Conservation (phyloP, 2,888 invertebrate species). For the Sinentomon sp. region DNA sequence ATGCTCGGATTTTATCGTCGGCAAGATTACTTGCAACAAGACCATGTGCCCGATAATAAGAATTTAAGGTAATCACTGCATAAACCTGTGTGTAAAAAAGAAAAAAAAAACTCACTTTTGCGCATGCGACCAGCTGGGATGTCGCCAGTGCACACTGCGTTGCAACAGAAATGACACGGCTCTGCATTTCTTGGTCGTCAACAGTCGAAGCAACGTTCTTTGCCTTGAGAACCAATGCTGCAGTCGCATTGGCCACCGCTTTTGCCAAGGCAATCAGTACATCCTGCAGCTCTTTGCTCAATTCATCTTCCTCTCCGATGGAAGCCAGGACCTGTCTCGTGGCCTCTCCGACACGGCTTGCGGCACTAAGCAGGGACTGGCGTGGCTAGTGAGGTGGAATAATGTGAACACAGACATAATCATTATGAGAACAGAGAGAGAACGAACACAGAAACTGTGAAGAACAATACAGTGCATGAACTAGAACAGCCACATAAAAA, state of each 20-base stretch:
- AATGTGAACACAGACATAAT: no score
- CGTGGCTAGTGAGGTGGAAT: no score
- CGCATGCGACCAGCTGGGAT: slow-evolving; percentile 87
- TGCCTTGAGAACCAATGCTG: slow-evolving; percentile 72
- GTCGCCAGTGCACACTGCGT: slow-evolving; percentile 91
- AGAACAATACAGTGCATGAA: neutral
- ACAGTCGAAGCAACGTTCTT: slow-evolving; percentile 76
- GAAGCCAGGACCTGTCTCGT: slow-evolving; percentile 76
- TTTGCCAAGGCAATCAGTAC: slow-evolving; percentile 79
- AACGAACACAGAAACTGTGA: neutral
- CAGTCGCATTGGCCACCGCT: slow-evolving; percentile 91
- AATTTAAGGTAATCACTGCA: no score
- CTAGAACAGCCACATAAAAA: neutral
- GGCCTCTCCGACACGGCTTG: slow-evolving; percentile 85
- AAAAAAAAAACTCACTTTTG: slow-evolving; percentile 33
- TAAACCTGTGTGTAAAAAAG: no score
- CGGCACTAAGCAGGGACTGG: slow-evolving; percentile 76
- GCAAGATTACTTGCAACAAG: no score
- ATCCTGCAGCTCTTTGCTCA: slow-evolving; percentile 59
- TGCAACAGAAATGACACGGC: slow-evolving; percentile 75
- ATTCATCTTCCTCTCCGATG: slow-evolving; percentile 69
- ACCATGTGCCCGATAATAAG: no score
- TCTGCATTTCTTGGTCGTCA: slow-evolving; percentile 51
- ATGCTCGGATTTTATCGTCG: no score
- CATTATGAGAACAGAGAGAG: neutral